Evolutionary conservation across 2,797 vertebrate genomes (phyloP).

Genomic region (Sebastes steindachneri): DNA sequence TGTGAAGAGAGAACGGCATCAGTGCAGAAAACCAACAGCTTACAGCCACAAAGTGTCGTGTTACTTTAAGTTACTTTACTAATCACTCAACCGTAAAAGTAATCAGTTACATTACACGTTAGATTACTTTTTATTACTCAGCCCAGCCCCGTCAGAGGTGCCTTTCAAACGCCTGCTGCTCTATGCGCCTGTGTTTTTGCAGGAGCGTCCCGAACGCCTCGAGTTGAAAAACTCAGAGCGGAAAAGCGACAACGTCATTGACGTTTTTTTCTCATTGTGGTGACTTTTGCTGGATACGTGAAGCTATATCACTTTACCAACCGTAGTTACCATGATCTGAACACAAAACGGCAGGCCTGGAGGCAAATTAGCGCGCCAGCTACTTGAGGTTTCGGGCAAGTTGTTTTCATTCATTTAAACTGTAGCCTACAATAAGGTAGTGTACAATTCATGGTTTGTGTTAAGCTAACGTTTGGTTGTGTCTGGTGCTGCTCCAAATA

Average conservation of each 20-base stretch:
- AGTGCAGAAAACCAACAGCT: slow-evolving; percentile 23
- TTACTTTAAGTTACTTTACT: neutral
- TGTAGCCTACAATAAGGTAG: neutral
- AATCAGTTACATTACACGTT: neutral
- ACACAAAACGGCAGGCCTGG: too few species aligned
- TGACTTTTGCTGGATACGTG: too few species aligned
- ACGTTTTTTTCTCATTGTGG: too few species aligned
- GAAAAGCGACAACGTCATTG: too few species aligned
- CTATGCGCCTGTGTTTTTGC: too few species aligned
- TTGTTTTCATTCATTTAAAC: neutral
- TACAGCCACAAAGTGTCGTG: slow-evolving; percentile 1
- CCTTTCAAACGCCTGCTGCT: neutral
- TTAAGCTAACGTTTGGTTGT: neutral
- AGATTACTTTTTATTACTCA: neutral
- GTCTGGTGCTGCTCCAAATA: too few species aligned
- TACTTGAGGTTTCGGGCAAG: too few species aligned
- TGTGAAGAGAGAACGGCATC: slow-evolving; percentile 44
- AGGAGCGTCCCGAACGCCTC: too few species aligned
- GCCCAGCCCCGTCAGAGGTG: neutral
- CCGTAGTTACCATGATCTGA: too few species aligned
- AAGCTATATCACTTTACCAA: too few species aligned
- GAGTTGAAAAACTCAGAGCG: neutral
- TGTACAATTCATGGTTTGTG: too few species aligned
- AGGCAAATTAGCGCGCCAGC: too few species aligned
- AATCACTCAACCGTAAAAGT: neutral